Base-by-base conservation (phyloP, 2,888 invertebrate genomes). In the Diarsia brunnea region DNA sequence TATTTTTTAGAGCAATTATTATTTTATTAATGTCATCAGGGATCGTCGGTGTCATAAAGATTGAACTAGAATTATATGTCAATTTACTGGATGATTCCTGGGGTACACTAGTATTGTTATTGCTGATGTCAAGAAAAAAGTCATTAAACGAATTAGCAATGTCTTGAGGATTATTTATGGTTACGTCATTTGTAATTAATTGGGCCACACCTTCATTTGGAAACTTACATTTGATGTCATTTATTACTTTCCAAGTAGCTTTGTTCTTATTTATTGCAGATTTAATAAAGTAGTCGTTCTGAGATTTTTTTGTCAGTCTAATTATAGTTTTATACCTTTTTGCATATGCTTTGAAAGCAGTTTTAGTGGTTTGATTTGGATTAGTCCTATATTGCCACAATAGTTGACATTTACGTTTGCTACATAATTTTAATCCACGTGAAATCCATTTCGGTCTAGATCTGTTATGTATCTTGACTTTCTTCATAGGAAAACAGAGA, bases 311-410 rank as follows among this genome's bases (percentile, higher is more conserved):
- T 60, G 31, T 60, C 19, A 60, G 19, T 60, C 31, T 27, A 4
- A 19, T 60, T 12, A 63, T 7, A 63, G n/a, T 63, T 43, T 43
- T 63, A 63, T 63, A 63, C 21, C 63, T 38, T 21, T 63, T 63
- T 38, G 38, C 38, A 43, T 43, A 63, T 43, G 38, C 31, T 63
- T 63, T n/a, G 63, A 63, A 63, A 38, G 38, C 63, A 38, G 63
- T 63, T 63, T 63, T 63, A 38, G 63, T 43, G 63, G 12, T 2
- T 38, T 38, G 21, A 43, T 21, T 38, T 8, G 60, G 31, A 31
- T 60, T 60, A 27, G 27, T 60, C 58, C 58, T 58, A 27, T 58
- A 27, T 16, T 27, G 58, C 58, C 19, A 27, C 58, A 58, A 2
- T 27, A 24, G 24, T 12, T 55, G 10, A 11, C 45, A 45, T 60